phyloP scores from a whole-genome alignment of 2,888 invertebrate genomes.

The Galerucella calmariensis region DNA sequence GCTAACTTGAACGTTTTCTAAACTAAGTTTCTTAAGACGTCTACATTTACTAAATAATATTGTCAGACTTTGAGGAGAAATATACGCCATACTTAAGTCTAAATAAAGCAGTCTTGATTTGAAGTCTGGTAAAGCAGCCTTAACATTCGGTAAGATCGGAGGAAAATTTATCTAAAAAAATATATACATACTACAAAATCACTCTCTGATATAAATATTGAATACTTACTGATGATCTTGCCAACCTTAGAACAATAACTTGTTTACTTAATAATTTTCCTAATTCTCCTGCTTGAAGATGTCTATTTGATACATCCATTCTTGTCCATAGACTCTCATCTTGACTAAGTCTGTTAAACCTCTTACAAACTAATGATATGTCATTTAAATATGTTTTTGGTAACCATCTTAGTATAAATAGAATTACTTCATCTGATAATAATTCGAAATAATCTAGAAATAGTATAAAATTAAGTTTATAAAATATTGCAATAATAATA shows the following conservation, averaged over 20 bases:
- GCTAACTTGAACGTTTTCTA: slow-evolving; percentile 80
- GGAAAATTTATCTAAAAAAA: slow-evolving; percentile 66
- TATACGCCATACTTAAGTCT: slow-evolving; percentile 84
- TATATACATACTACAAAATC: neutral
- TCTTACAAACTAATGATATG: slow-evolving; percentile 79
- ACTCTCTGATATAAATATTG: neutral
- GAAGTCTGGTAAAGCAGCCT: slow-evolving; percentile 63
- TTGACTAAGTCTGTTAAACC: slow-evolving; percentile 82
- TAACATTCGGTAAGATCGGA: slow-evolving; percentile 65
- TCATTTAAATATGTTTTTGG: slow-evolving; percentile 80
- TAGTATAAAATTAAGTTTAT: slow-evolving; percentile 34
- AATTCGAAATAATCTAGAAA: slow-evolving; percentile 75
- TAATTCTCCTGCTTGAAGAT: slow-evolving; percentile 75
- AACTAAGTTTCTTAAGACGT: slow-evolving; percentile 81
- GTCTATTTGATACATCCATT: slow-evolving; percentile 80
- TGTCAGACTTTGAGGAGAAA: slow-evolving; percentile 71
- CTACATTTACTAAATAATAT: slow-evolving; percentile 74
- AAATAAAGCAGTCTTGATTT: slow-evolving; percentile 79
- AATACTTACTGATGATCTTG: slow-evolving; percentile 78
- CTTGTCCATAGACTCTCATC: slow-evolving; percentile 90
- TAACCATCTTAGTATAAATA: slow-evolving; percentile 84
- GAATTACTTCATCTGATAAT: slow-evolving; percentile 87
- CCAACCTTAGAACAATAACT: slow-evolving; percentile 80
- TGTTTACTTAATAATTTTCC: slow-evolving; percentile 82
- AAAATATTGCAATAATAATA: too few species aligned